Base-by-base conservation (phyloP, 2,888 invertebrate species). In the Ectemnius continuus region DNA sequence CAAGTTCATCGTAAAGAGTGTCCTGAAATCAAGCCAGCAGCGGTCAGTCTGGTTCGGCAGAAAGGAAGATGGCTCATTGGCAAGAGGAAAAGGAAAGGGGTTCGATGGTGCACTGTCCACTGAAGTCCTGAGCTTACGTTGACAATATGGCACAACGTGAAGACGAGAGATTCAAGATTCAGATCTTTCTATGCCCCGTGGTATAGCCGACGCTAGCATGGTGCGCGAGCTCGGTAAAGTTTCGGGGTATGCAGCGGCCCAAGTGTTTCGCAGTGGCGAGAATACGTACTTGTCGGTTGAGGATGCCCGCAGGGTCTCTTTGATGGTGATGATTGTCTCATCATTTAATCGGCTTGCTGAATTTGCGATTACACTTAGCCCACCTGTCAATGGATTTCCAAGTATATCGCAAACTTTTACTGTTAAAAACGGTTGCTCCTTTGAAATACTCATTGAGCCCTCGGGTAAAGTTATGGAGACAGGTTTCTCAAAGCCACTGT, bases 401-500 rank as follows among this genome's bases (percentile, higher is more conserved):
- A 97, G 91, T 59, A 97, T 91, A 91, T 97, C 95, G 0, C 95
- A 94, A 65, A 97, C 93, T 71, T 94, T 93, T 57, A 97, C 93
- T 58, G 93, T 93, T 0, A 98, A 93, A 4, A 93, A 92, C n/a
- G 96, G 95, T 5, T 95, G 93, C 11, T 96, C 94, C 0, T 94
- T 91, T 2, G 96, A 95, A 56, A 98, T 93, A 88, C 96, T 95
- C 6, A 86, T 81, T 61, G 96, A 94, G 86, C 94, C 94, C 82
- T 97, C 96, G 80, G 95, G 94, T 77, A 97, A 92, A 2, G 95
- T 93, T 70, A 98, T 94, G 87, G 96, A 95, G 75, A 98, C 94
- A 8, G 98, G 98, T n/a, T 84, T 85, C 71, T 87, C 90, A 86
- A 95, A 95, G 91, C 94, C 93, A 78, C 95, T 95, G 11, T 93